phyloP scores from a whole-genome alignment of 2,888 invertebrate species.

The Nemurella pictetii region DNA sequence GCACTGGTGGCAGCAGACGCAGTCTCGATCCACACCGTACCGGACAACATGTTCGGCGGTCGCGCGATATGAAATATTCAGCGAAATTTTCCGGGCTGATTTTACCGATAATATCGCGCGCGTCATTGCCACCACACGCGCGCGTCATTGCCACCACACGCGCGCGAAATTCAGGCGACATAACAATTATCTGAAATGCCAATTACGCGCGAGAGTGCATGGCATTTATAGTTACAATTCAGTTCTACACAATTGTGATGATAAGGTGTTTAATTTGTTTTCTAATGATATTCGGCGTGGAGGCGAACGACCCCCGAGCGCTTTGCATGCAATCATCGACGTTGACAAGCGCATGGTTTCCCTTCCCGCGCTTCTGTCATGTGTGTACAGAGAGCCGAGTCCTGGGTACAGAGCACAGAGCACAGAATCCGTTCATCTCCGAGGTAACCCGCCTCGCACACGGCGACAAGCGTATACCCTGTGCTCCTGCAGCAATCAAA shows the following conservation, averaged over 20 bases:
- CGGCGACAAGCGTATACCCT: background rate
- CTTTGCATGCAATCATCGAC: background rate
- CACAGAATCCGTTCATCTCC: background rate
- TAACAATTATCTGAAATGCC: background rate
- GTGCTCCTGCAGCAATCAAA: background rate
- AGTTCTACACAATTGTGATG: background rate
- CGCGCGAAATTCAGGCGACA: background rate
- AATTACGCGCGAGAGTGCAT: background rate
- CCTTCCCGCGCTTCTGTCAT: background rate
- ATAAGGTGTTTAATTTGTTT: background rate
- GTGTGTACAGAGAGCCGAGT: background rate
- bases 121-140: background rate
- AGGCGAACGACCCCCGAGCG: background rate
- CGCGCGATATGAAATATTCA: background rate
- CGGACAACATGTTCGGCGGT: background rate
- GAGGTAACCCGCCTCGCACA: background rate
- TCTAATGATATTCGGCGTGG: background rate
- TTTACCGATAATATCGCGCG: no score
- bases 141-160: background rate
- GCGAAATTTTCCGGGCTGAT: background rate
- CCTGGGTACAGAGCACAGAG: no score
- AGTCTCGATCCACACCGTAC: no score
- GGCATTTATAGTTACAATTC: no score
- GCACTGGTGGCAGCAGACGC: no score
- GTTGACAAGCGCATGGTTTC: background rate